A percentile compares a stretch with the other conserved stretches of the same genome.
phyloP scores from a whole-genome alignment of 2,797 vertebrate species.

The Benthosema pterotum region DNA sequence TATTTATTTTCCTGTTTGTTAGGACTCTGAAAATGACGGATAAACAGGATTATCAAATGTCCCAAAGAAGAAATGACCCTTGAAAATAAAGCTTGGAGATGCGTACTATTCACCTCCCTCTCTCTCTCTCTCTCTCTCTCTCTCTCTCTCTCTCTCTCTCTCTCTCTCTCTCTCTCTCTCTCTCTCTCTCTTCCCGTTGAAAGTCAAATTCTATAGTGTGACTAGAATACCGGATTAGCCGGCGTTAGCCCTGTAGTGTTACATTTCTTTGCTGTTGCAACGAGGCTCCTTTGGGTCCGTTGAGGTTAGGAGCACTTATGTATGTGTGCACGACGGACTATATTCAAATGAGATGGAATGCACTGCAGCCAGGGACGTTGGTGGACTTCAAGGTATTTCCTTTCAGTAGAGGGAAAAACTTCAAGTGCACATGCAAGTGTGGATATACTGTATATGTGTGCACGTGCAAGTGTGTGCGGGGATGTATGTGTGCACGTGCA shows the following conservation, averaged over 20 bases:
- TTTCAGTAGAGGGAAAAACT: conserved; percentile 37
- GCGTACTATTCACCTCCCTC: too few relatives aligned
- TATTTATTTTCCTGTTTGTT: neutral
- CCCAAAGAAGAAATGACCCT: conserved; percentile 36
- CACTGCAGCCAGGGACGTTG: conserved; percentile 55
- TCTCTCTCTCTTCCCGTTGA: conserved; percentile 3
- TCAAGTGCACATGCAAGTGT: conserved; percentile 24
- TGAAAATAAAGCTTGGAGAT: conserved; percentile 12
- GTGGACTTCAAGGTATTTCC: conserved; percentile 65
- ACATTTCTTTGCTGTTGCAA: conserved; percentile 69
- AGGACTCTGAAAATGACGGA: conserved; percentile 23
- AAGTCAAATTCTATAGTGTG: conserved; percentile 51
- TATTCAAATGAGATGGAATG: conserved; percentile 65
- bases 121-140: too few relatives aligned
- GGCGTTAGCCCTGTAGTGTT: conserved; percentile 53
- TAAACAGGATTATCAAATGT: conserved; percentile 27
- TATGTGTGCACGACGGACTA: conserved; percentile 48
- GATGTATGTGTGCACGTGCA: neutral
- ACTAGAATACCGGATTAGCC: conserved; percentile 64
- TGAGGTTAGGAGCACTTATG: conserved; percentile 62
- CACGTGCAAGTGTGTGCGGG: too few relatives aligned
- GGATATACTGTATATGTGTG: neutral
- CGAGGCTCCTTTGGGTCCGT: conserved; percentile 61
- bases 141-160: too few relatives aligned
- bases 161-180: too few relatives aligned